Base-by-base conservation (phyloP, 2,113 vertebrate species). In the Alexandromys fortis region DNA sequence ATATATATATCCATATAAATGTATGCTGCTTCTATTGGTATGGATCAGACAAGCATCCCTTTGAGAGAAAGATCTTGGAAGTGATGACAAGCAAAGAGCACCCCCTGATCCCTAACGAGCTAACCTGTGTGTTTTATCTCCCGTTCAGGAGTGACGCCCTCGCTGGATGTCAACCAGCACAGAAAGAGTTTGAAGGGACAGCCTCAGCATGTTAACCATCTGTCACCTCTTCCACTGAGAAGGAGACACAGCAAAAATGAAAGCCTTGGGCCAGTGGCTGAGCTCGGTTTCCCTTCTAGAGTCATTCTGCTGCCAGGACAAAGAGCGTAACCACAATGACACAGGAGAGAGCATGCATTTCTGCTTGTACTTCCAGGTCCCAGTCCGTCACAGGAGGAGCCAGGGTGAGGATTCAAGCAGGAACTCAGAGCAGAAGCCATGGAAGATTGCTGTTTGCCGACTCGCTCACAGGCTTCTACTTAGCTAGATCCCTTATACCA, bases 271-370 rank as follows among this genome's bases (percentile, higher is more conserved):
- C 7, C 7, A n/a, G 58, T 33, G 3, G 28, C 47, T 61, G 75
- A 81, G 30, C 7, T 52, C 4, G 11, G 77, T 8, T 30, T 52
- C 28, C 17, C 7, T 33, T 35, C 30, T 45, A 28, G 26, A 1
- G 2, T 35, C 77, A 19, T 33, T 33, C 47, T 79, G 77, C 3
- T 10, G 47, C 47, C 5, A 16, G 30, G 16, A 52, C 14, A 49
- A 78, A 17, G 6, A 78, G 28, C 7, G 0, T 9, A 45, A 47
- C 45, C 77, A 79, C 33, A 79, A 8, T 3, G 16, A 33, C 14
- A 5, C 4, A 10, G 28, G 16, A 17, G 10, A 10, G 30, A 2
- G 17, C 0, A 0, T 16, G 19, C 19, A 35, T 4, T 52, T 33
- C 30, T 21, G 28, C 47, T 35, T 52, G 4, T 17, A 22, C 49